phyloP scores from a whole-genome alignment of 2,113 vertebrate genomes.

The Ramphastos sulfuratus region DNA sequence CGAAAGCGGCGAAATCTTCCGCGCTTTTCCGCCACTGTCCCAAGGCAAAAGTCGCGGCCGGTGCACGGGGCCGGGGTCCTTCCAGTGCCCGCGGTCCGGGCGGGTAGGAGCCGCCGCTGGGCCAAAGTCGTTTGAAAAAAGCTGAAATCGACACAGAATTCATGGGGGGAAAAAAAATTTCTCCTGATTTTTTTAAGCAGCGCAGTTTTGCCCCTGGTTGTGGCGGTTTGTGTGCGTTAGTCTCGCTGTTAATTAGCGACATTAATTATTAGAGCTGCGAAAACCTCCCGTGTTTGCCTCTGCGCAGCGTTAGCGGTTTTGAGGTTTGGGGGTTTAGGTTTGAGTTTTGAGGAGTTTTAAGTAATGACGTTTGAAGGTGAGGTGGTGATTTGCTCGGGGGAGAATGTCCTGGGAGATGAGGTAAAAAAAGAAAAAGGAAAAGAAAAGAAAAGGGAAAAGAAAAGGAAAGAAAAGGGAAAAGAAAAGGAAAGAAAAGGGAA shows the following conservation, averaged over 20 bases:
- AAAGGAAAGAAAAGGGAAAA: fast-evolving
- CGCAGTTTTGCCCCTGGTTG: not conserved
- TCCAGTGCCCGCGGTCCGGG: not conserved
- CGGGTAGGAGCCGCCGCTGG: not conserved
- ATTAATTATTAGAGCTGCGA: not conserved
- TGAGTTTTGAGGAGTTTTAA: not conserved
- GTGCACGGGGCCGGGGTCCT: not conserved
- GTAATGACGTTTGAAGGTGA: not conserved
- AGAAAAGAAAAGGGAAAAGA: fast-evolving
- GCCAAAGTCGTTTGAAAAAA: not conserved
- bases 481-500: fast-evolving
- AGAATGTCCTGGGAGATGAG: too few relatives aligned
- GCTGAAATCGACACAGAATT: not conserved
- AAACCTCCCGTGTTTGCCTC: not conserved
- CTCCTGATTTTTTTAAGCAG: not conserved
- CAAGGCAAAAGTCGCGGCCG: not conserved
- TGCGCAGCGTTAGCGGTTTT: not conserved
- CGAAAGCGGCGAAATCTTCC: not conserved
- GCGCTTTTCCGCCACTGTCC: not conserved
- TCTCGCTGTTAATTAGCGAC: not conserved
- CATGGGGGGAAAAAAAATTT: not conserved
- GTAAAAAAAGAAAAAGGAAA: fast-evolving
- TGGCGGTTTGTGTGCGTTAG: not conserved
- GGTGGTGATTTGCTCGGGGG: not conserved
- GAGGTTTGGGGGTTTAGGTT: not conserved